Evolutionary conservation across 2,888 invertebrate genomes (phyloP).

Genomic region (Callyntrura sp.): DNA sequence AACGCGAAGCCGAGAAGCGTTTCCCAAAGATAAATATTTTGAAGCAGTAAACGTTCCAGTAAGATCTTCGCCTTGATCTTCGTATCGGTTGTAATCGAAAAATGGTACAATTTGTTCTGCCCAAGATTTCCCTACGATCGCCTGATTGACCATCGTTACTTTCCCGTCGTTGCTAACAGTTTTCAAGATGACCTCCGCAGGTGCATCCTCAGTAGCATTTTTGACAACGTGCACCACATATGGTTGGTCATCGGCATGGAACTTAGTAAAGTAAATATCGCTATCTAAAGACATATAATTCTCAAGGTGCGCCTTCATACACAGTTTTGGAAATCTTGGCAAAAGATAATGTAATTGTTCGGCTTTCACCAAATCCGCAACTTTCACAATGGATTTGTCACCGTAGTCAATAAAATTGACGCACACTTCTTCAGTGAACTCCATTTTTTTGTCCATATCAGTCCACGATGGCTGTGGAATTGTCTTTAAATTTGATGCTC

Average conservation of each 20-base stretch:
- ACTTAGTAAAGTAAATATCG: not conserved
- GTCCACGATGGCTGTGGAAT: not conserved
- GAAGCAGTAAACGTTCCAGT: not conserved
- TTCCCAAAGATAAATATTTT: not conserved
- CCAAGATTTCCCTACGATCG: not conserved
- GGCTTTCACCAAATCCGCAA: slow-evolving; percentile 22
- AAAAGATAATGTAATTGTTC: slow-evolving; percentile 29
- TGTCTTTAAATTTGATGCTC: not conserved
- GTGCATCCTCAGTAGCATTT: not conserved
- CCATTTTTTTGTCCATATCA: too few species aligned
- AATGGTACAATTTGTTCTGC: too few species aligned
- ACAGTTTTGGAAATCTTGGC: slow-evolving; percentile 2
- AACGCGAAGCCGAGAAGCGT: not conserved
- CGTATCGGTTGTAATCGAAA: too few species aligned
- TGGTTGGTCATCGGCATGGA: not conserved
- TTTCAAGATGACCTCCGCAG: not conserved
- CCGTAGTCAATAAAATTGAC: slow-evolving; percentile 62
- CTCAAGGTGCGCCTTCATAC: slow-evolving; percentile 25
- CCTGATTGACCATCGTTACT: not conserved
- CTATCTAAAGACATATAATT: slow-evolving; percentile 38
- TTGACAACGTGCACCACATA: not conserved
- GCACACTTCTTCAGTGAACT: not conserved
- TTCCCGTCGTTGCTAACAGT: too few species aligned
- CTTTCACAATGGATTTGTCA: not conserved
- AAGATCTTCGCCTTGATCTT: not conserved